phyloP scores from a whole-genome alignment of 2,888 invertebrate species.

The Eupithecia insigniata region DNA sequence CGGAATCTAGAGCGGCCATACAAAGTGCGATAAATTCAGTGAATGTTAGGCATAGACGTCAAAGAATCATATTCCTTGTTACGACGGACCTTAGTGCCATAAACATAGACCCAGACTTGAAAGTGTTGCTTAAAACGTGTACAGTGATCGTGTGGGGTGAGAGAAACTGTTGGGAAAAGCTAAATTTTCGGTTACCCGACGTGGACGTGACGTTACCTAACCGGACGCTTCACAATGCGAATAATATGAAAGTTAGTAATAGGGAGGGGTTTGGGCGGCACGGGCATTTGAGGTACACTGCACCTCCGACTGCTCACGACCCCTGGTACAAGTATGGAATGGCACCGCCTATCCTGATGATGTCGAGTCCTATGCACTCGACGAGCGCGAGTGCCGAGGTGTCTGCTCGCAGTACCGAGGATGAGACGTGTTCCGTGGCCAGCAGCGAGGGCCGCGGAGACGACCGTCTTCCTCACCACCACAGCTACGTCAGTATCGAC shows the following conservation, averaged over 20 bases:
- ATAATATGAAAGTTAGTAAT: constrained; percentile 77
- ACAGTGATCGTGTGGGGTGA: constrained; percentile 91
- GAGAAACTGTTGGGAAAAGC: constrained; percentile 94
- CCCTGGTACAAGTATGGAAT: constrained; percentile 83
- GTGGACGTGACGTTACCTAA: constrained; percentile 85
- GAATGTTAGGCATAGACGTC: constrained; percentile 86
- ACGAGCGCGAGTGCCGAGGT: constrained; percentile 85
- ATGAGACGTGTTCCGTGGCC: constrained; percentile 85
- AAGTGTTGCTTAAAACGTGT: constrained; percentile 89
- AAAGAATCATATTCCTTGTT: constrained; percentile 84
- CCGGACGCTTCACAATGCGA: constrained; percentile 82
- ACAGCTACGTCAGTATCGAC: constrained; percentile 84
- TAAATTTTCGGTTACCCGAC: constrained; percentile 93
- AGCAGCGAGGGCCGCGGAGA: constrained; percentile 84
- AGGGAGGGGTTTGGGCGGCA: constrained; percentile 79
- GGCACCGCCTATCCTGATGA: constrained; percentile 81
- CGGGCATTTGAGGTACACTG: constrained; percentile 81
- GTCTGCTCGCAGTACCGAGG: constrained; percentile 85
- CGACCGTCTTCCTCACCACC: constrained; percentile 81
- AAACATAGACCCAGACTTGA: constrained; percentile 89
- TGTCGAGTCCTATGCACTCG: constrained; percentile 87
- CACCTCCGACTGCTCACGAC: constrained; percentile 81
- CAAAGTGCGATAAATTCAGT: constrained; percentile 88
- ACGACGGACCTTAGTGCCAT: constrained; percentile 85
- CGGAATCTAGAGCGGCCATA: constrained; percentile 92